Evolutionary conservation across 2,888 invertebrate species (phyloP), one percentile per base, ranked within the genome.

Genomic region (Megastigmus dorsalis): DNA sequence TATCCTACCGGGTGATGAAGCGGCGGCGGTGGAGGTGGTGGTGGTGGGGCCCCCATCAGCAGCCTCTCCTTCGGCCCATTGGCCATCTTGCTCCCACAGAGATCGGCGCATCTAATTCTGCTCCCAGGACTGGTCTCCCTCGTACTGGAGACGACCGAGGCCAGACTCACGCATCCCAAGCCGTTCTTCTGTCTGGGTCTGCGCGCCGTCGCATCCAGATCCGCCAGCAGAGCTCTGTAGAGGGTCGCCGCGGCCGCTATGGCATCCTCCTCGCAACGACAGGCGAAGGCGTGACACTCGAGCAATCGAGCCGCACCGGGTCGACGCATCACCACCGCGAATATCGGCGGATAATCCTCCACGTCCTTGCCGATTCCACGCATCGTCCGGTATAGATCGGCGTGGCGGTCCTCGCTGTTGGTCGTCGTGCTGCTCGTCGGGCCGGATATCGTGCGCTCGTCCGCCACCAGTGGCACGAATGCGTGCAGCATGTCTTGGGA

Each of bases 281-380:
- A 97, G 81, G 95, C 94, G 89, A 96, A 97, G 54, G 95, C 96
- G 89, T 97, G 97, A 88, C 96, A 97, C 89, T 96, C 95, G 77
- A 96, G 89, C 80, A 94, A 92, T 84, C 94, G 94, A 1, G 94
- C 93, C 23, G 93, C 92, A 54, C 93, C 94, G 23, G 90, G 89
- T 84, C 93, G 92, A 82, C 96, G 92, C 96, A 96, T 96, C 71
- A 97, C 95, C 30, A 96, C 96, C 57, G 96, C 95, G 89, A 97
- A 96, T 82, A 97, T 91, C 0, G 96, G 96, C 15, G 95, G 94
- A 88, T 95, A 95, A 18, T 92, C 85, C 26, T 90, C 90, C 1
- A 84, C 82, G 4, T 84, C 81, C 5, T 67, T 81, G 50, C 74
- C 76, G 18, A 88, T 70, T 1, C 86, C 86, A 6, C 83, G 83